Percentiles rank a stretch among this genome's conserved stretches.
phyloP scores from a whole-genome alignment of 2,797 vertebrate genomes.

The Gallinago nigripennis region DNA sequence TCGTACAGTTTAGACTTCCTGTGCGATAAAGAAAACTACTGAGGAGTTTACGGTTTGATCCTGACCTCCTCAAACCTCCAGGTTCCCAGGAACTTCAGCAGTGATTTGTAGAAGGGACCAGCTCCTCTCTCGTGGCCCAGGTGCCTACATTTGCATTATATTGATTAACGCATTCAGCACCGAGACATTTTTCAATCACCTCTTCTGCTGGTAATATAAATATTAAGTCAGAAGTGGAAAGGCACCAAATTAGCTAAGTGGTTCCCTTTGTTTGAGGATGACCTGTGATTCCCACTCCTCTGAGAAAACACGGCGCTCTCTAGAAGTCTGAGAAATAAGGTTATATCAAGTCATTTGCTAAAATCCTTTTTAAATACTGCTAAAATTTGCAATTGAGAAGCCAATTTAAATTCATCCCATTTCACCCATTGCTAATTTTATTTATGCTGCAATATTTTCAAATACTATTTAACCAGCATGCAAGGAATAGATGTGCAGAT shows the following conservation, averaged over 20 bases:
- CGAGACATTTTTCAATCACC: background rate
- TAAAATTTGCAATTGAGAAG: background rate
- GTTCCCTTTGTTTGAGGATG: background rate
- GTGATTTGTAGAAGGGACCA: background rate
- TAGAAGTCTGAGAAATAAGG: background rate
- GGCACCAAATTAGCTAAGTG: background rate
- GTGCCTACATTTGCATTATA: rapidly evolving
- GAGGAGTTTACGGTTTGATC: background rate
- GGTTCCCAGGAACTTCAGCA: background rate
- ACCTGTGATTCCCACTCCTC: background rate
- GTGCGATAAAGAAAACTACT: background rate
- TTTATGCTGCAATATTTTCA: background rate
- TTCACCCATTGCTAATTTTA: background rate
- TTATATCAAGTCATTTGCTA: background rate
- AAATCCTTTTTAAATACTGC: background rate
- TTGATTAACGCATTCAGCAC: background rate
- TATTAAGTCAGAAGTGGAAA: background rate
- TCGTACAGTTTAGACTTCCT: background rate
- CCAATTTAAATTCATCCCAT: background rate
- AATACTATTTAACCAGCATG: background rate
- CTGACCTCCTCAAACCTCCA: background rate
- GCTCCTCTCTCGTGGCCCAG: background rate
- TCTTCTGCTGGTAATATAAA: background rate
- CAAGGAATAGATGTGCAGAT: slow-evolving; percentile 1
- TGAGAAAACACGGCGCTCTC: background rate